Evolutionary conservation across 2,888 invertebrate species (phyloP).

Genomic region (Drosophila setosimentum): DNA sequence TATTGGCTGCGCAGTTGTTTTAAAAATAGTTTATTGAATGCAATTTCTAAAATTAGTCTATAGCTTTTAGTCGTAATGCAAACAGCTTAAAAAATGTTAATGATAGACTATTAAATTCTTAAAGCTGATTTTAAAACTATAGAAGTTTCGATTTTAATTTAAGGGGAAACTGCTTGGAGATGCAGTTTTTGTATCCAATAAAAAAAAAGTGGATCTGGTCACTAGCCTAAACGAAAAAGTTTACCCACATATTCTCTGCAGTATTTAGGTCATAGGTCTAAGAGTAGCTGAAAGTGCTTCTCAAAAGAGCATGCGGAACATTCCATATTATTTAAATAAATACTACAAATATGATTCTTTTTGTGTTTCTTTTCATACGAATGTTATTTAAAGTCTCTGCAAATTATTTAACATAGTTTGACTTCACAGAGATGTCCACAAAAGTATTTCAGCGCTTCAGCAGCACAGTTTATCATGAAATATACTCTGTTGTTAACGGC

Average conservation of each 20-base stretch:
- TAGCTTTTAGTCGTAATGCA: constrained; percentile 3
- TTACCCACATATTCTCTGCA: not conserved
- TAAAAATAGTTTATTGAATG: constrained; percentile 19
- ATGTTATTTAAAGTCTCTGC: not conserved
- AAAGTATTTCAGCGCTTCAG: not conserved
- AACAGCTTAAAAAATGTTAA: not conserved
- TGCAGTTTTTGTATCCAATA: no score
- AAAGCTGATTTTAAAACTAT: not conserved
- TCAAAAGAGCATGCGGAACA: not conserved
- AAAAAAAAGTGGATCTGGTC: no score
- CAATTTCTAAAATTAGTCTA: constrained; percentile 9
- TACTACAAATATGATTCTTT: not conserved
- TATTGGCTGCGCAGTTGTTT: constrained; percentile 4
- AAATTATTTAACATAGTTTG: not conserved
- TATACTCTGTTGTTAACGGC: not conserved
- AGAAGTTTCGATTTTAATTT: not conserved
- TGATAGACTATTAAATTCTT: not conserved
- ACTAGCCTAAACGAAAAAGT: not conserved
- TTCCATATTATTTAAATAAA: not conserved
- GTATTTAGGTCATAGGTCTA: not conserved
- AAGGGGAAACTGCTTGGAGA: not conserved
- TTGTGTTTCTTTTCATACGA: not conserved
- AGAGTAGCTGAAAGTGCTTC: not conserved
- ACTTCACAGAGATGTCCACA: not conserved
- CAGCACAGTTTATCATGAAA: not conserved